Percentiles rank a stretch among this genome's conserved stretches.
Evolutionary conservation across 2,797 vertebrate species (phyloP).

Genomic region (Ambastaia sidthimunki): DNA sequence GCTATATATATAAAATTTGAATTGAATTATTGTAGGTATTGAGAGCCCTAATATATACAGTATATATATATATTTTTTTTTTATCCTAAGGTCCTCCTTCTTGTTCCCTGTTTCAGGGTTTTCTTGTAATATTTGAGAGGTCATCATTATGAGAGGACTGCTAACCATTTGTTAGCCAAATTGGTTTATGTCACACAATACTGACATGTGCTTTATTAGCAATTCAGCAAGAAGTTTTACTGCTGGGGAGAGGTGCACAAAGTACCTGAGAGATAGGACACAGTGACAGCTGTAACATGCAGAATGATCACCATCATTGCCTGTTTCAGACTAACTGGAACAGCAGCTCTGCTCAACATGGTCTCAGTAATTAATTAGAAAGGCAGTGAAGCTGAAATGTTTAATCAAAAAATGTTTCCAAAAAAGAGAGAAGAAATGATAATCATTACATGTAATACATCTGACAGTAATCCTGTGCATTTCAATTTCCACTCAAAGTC

Average conservation of each 20-base stretch:
- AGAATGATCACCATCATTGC: slow-evolving; percentile 78
- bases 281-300: slow-evolving; percentile 74
- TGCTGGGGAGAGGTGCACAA: slow-evolving; percentile 7
- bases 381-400: slow-evolving; percentile 82
- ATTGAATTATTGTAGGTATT: no score
- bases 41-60: no score
- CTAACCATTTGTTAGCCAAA: background rate
- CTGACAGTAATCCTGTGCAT: slow-evolving; percentile 40
- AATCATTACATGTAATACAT: slow-evolving; percentile 77
- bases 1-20: no score
- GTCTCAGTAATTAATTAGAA: slow-evolving; percentile 84
- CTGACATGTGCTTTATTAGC: slow-evolving; percentile 27
- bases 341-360: slow-evolving; percentile 74
- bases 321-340: slow-evolving; percentile 79
- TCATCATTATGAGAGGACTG: background rate
- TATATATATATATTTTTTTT: no score
- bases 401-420: slow-evolving; percentile 80
- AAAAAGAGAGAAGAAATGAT: slow-evolving; percentile 63
- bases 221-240: slow-evolving; percentile 21
- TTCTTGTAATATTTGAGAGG: background rate
- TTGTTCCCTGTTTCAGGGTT: no score
- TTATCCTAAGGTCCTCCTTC: no score
- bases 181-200: background rate
- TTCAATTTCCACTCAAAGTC: slow-evolving; percentile 12
- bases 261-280: slow-evolving; percentile 72